phyloP scores from a whole-genome alignment of 2,113 vertebrate genomes.

The Morone saxatilis region DNA sequence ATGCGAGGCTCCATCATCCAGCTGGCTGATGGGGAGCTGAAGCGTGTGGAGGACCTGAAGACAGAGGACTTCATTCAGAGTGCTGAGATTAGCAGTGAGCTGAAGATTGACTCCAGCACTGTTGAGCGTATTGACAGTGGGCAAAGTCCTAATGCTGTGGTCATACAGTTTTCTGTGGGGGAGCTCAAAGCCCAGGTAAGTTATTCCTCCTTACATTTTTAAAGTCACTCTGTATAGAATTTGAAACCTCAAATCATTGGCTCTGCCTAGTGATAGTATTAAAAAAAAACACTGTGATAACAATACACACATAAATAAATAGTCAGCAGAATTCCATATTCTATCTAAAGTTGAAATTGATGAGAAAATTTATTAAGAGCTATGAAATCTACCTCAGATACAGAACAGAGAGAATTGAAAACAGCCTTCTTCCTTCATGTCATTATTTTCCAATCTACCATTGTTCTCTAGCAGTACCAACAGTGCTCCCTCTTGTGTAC shows the following conservation, averaged over 20 bases:
- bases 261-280: neutral
- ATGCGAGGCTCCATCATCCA: conserved; percentile 99
- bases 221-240: neutral
- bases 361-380: neutral
- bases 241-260: neutral
- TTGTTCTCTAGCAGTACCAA: neutral
- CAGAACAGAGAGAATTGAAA: neutral
- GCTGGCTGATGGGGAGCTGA: conserved; percentile 96
- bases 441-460: neutral
- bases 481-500: neutral
- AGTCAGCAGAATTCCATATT: neutral
- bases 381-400: neutral
- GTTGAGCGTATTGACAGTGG: conserved; percentile 96
- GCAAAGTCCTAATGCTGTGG: conserved; percentile 91
- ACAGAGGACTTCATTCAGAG: conserved; percentile 99
- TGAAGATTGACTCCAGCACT: conserved; percentile 99
- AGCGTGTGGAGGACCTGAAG: conserved; percentile 97
- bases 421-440: neutral
- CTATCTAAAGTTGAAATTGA: neutral
- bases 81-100: conserved; percentile 95
- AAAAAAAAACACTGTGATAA: neutral
- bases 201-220: neutral
- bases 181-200: conserved; percentile 98
- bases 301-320: neutral
- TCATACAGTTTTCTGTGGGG: conserved; percentile 97